phyloP scores from a whole-genome alignment of 2,888 invertebrate genomes.

The Acanthosepion lycidas region DNA sequence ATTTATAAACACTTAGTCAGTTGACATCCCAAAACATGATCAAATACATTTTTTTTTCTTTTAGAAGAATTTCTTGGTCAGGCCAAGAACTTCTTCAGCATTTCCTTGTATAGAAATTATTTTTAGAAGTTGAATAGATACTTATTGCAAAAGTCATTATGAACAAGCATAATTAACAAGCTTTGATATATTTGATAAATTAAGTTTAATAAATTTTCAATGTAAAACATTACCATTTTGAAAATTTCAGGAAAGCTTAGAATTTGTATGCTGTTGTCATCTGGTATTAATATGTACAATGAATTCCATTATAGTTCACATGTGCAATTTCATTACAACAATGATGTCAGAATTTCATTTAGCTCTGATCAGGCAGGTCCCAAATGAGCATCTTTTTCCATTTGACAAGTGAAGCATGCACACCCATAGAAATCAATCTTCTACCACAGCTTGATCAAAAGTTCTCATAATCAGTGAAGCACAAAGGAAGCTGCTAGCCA shows the following conservation, averaged over 20 bases:
- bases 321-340: not conserved
- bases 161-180: too few species aligned
- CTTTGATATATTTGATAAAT: too few species aligned
- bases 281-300: not conserved
- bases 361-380: not conserved
- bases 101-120: too few species aligned
- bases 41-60: too few species aligned
- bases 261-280: not conserved
- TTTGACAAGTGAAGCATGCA: constrained; percentile 8
- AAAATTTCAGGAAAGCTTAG: not conserved
- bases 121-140: too few species aligned
- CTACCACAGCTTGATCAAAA: constrained; percentile 17
- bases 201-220: too few species aligned
- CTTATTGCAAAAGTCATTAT: too few species aligned
- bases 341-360: not conserved
- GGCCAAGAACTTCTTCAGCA: too few species aligned
- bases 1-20: too few species aligned
- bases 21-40: too few species aligned
- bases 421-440: not conserved
- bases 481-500: constrained; percentile 33
- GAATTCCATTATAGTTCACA: not conserved
- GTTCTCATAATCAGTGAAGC: constrained; percentile 8
- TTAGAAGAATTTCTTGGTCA: too few species aligned
- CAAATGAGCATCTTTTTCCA: not conserved
- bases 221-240: too few species aligned